A percentile compares a stretch with the other conserved stretches of the same genome.
Evolutionary conservation across 2,113 vertebrate species (phyloP).

Genomic region (Cinclus mexicanus): DNA sequence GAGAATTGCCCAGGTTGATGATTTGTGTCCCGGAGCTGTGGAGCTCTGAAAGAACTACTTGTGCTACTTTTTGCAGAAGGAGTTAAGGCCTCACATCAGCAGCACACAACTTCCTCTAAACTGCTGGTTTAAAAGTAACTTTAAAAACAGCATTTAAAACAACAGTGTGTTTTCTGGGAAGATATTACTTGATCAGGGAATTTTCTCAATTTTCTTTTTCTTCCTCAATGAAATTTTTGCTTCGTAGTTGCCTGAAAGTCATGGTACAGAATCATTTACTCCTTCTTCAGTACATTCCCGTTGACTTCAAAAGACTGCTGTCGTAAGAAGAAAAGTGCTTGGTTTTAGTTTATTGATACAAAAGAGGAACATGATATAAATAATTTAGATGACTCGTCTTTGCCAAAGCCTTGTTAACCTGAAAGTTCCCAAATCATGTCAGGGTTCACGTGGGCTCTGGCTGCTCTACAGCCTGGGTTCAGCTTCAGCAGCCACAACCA

Average conservation of each 20-base stretch:
- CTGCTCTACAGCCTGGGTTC: neutral
- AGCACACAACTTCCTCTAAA: conserved; percentile 27
- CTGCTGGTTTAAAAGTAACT: neutral
- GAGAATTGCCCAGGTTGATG: neutral
- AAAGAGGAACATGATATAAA: conserved; percentile 55
- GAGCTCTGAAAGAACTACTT: neutral
- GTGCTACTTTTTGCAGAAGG: neutral
- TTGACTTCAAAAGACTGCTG: neutral
- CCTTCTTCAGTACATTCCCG: neutral
- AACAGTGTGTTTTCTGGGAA: neutral
- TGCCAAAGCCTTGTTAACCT: neutral
- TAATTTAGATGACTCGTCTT: neutral
- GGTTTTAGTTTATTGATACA: conserved; percentile 1
- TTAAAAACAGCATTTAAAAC: neutral
- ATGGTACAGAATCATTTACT: neutral
- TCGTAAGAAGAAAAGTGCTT: conserved; percentile 35
- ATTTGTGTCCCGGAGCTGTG: neutral
- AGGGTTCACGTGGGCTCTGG: neutral
- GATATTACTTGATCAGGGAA: neutral
- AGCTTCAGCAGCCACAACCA: neutral
- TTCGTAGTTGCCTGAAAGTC: neutral
- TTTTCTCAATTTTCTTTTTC: neutral
- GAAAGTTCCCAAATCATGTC: neutral
- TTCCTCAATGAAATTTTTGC: neutral
- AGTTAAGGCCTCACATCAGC: neutral